phyloP scores from a whole-genome alignment of 2,113 vertebrate genomes.

The Trichomycterus rosablanca region DNA sequence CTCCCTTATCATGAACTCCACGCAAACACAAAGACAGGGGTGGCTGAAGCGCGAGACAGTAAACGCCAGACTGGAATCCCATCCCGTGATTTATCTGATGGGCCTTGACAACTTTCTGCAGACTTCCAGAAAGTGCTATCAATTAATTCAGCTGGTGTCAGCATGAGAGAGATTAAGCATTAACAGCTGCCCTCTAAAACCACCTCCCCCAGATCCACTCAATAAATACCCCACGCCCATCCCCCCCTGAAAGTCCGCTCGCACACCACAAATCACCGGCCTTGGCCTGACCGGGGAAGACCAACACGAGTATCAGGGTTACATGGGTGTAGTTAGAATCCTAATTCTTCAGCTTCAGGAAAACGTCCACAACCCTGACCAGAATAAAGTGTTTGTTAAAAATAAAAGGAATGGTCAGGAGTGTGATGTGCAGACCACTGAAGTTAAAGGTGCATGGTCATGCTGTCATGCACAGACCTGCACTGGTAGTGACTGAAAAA shows the following conservation, averaged over 20 bases:
- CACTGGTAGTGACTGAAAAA: no score
- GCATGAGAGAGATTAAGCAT: constrained; percentile 68
- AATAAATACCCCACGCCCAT: no score
- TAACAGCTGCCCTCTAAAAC: constrained; percentile 68
- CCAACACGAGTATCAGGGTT: constrained; percentile 32
- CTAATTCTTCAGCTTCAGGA: background rate
- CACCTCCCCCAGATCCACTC: constrained; percentile 46
- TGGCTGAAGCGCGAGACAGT: constrained; percentile 44
- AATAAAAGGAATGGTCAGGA: no score
- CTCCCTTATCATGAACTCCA: constrained; percentile 21
- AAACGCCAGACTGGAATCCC: constrained; percentile 59
- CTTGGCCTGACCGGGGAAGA: constrained; percentile 44
- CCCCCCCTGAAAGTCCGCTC: background rate
- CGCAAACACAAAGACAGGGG: constrained; percentile 39
- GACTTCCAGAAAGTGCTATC: constrained; percentile 68
- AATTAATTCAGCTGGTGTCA: constrained; percentile 74
- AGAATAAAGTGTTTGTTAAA: no score
- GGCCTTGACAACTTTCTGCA: constrained; percentile 67
- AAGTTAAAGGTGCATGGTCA: no score
- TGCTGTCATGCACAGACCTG: no score
- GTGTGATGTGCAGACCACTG: no score
- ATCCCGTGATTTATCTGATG: constrained; percentile 67
- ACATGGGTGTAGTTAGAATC: background rate
- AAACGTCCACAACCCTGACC: no score
- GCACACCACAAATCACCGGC: constrained; percentile 65